Base-by-base conservation (phyloP, 1,140 invertebrate species). In the Pseudomyrmex pallidus region DNA sequence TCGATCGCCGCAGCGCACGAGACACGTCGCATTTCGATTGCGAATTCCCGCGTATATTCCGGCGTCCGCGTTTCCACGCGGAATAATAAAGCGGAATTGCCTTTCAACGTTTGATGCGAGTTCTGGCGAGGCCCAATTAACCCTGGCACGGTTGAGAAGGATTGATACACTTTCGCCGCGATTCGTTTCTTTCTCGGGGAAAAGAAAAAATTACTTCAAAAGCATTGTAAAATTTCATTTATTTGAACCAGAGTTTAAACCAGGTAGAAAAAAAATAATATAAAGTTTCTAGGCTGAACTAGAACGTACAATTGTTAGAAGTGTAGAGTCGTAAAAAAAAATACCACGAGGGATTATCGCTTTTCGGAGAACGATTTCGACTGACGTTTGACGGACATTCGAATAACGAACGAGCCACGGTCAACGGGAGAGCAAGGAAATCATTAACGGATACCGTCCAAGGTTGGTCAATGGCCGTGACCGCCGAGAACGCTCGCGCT, bases 391-490 rank as follows among this genome's bases (percentile, higher is more conserved):
- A 82, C 63, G 61, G 57, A 74, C 48, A 52, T 66, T 70, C 15
- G 25, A 72, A 59, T 46, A 48, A 25, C 64, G 59, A 12, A 68
- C 72, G 44, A 80, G 57, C 67, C 72, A 59, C 74, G 52, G 57
- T 57, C 73, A 74, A 73, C 77, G 86, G 74, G 61, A 77, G 73
- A 84, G 62, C 73, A 84, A 83, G 84, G 78, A 88, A 88, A 88
- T 88, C 83, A 73, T 88, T 83, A 87, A 83, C 82, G 77, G 83
- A 61, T 74, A 68, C 77, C 77, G 62, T 66, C 76, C 86, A 88
- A 88, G 87, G 84, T 87, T 88, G 86, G 77, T 85, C 83, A 74
- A 85, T 88, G 85, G 76, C 87, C 87, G 87, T 88, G 83, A 88
- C 86, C 84, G 48, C 25, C 67, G 74, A 78, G 76, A 78, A 54